A percentile compares a stretch with the other conserved stretches of the same genome.
Conservation (phyloP, 1,140 invertebrate species). For the Cotesia chilonis region DNA sequence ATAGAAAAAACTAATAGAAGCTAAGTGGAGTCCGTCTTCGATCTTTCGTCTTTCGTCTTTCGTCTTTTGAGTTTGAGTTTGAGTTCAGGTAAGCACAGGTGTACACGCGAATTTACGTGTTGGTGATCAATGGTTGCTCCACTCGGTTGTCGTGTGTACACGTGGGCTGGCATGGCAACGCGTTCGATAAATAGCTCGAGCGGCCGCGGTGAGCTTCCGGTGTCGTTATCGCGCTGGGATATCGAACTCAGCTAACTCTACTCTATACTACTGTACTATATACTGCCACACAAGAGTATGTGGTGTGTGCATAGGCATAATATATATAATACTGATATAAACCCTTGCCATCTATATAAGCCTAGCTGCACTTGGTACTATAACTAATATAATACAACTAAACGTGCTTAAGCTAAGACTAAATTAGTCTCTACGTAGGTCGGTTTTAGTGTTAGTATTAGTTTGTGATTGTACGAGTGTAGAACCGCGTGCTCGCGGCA, state of each 20-base stretch:
- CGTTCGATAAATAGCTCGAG: constrained; percentile 59
- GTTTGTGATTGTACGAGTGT: too few relatives aligned
- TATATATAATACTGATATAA: constrained; percentile 8
- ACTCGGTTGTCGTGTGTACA: constrained; percentile 49
- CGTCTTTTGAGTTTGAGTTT: background rate
- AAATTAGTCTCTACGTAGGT: background rate
- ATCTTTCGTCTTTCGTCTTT: background rate
- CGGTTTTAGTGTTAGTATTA: background rate
- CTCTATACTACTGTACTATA: background rate
- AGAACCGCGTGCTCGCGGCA: constrained; percentile 33
- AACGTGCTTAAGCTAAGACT: too few relatives aligned
- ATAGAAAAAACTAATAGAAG: too few relatives aligned
- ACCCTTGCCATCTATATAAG: background rate
- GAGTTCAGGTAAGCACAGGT: constrained; percentile 31
- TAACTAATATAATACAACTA: too few relatives aligned
- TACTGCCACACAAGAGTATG: too few relatives aligned
- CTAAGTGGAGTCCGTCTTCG: too few relatives aligned
- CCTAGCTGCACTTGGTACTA: too few relatives aligned
- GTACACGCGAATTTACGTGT: constrained; percentile 43
- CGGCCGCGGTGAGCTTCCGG: constrained; percentile 50
- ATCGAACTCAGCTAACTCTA: constrained; percentile 17
- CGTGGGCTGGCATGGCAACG: constrained; percentile 60
- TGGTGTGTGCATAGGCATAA: background rate
- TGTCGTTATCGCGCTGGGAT: constrained; percentile 48
- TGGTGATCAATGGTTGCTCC: constrained; percentile 51